Percentiles rank a stretch among this genome's conserved stretches.
Evolutionary conservation across 2,113 vertebrate species (phyloP).

Genomic region (Andinoacara biseriatus): DNA sequence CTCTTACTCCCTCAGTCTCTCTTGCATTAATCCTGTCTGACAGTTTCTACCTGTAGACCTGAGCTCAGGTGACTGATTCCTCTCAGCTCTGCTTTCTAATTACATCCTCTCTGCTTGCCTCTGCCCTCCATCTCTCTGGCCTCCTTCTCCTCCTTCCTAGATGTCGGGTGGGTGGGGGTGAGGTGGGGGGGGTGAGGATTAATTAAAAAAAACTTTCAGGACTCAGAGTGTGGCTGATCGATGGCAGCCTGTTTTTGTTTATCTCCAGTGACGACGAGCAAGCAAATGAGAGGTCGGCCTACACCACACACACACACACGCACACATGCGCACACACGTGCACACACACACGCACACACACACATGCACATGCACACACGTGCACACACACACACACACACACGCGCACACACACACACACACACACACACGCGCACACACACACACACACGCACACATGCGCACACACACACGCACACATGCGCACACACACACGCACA

Average conservation of each 20-base stretch:
- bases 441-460: no score
- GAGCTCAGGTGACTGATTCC: conserved; percentile 29
- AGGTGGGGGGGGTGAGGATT: neutral
- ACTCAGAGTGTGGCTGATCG: conserved; percentile 20
- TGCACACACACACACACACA: no score
- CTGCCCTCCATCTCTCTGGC: neutral
- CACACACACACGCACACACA: no score
- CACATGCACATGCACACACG: no score
- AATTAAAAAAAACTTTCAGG: conserved; percentile 21
- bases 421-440: no score
- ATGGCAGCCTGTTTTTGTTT: conserved; percentile 9
- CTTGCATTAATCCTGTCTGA: conserved; percentile 18
- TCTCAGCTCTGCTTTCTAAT: conserved; percentile 35
- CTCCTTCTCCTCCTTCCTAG: neutral
- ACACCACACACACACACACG: neutral
- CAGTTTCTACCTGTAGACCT: conserved; percentile 17
- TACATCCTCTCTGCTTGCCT: conserved; percentile 1
- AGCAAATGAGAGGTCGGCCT: neutral
- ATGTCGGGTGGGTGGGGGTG: neutral
- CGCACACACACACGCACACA: no score
- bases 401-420: no score
- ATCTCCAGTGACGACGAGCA: neutral
- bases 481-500: no score
- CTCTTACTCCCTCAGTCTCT: neutral
- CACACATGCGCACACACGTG: no score